Evolutionary conservation across 2,113 vertebrate genomes (phyloP).

Genomic region (Eulacestoma nigropectus): DNA sequence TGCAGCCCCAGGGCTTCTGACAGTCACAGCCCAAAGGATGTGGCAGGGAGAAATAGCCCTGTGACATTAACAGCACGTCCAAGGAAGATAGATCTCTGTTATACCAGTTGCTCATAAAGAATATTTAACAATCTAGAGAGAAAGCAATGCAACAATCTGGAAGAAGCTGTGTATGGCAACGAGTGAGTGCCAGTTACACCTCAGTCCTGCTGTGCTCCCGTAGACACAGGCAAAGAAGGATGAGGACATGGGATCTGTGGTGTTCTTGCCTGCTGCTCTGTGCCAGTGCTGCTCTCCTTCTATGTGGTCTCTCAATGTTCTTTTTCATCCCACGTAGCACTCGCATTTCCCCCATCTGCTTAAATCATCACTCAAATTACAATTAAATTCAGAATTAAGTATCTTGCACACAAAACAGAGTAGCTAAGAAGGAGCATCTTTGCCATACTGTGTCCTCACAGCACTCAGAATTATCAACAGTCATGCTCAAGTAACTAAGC

Average conservation of each 20-base stretch:
- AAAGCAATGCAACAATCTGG: background rate
- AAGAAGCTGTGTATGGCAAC: background rate
- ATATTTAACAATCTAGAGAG: background rate
- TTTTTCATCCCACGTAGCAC: background rate
- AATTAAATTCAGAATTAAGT: background rate
- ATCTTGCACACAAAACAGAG: background rate
- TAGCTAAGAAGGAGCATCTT: background rate
- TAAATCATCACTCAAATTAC: background rate
- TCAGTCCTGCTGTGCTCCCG: background rate
- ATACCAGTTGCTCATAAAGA: background rate
- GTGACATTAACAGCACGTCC: rapidly evolving
- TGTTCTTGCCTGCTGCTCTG: background rate
- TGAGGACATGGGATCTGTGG: background rate
- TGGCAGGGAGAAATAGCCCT: background rate
- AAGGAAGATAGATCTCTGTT: background rate
- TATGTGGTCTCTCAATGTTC: background rate
- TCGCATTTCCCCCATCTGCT: background rate
- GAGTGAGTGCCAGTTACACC: background rate
- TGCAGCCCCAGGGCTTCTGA: background rate
- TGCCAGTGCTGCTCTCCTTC: background rate
- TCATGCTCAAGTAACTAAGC: background rate
- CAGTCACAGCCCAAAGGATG: background rate
- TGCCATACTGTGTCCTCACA: background rate
- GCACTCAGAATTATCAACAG: background rate
- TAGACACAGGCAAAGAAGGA: background rate